Evolutionary conservation across 1,140 invertebrate species (phyloP).

Genomic region (Scaptomyza graminum): DNA sequence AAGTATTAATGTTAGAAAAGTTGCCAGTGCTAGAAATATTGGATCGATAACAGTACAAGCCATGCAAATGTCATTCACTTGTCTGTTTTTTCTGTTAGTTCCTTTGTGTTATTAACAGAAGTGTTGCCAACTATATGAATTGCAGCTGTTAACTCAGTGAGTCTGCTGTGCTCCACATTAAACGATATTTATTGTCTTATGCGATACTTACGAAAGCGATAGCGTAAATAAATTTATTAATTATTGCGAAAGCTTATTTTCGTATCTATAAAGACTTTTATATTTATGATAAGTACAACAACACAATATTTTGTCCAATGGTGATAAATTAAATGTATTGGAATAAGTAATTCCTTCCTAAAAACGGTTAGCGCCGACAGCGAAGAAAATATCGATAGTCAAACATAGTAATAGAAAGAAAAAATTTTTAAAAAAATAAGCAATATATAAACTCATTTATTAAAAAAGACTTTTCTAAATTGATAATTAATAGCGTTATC

Average conservation of each 20-base stretch:
- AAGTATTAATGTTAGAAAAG: slow-evolving; percentile 8
- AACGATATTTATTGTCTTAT: not conserved
- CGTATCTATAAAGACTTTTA: not conserved
- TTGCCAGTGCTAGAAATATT: not conserved
- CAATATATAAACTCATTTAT: no score
- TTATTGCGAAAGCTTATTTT: not conserved
- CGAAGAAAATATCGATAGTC: no score
- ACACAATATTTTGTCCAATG: no score
- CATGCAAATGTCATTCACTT: not conserved
- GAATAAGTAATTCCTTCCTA: no score
- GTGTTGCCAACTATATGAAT: not conserved
- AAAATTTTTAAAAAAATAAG: no score
- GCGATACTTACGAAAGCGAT: not conserved
- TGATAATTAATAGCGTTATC: no score
- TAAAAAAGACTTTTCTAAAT: no score
- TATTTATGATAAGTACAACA: not conserved
- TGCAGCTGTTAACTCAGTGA: not conserved
- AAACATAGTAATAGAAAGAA: no score
- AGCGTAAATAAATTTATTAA: not conserved
- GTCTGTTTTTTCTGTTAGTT: not conserved
- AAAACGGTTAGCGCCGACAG: no score
- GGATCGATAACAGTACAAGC: not conserved
- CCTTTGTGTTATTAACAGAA: not conserved
- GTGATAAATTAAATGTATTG: no score
- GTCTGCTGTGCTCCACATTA: not conserved